Evolutionary conservation across 1,140 invertebrate genomes (phyloP), one percentile per base, ranked within the genome.

Genomic region (Nilaparvata lugens): DNA sequence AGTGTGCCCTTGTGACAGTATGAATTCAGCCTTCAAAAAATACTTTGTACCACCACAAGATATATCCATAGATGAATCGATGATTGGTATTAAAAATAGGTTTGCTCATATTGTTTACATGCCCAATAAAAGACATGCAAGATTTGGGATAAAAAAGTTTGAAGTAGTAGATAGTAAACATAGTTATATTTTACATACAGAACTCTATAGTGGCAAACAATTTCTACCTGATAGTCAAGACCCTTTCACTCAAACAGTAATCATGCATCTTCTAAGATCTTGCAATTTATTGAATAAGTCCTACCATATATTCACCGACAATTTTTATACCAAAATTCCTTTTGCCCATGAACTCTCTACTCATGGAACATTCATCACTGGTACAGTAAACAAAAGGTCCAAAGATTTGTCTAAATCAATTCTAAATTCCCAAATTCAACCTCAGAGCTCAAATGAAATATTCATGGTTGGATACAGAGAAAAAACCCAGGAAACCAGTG

Each of bases 131-230:
- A 40, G 38, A n/a, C n/a, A 40, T 40, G 38, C 9, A 40, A 40
- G 38, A n/a, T 40, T 25, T n/a, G n/a, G n/a, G n/a, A n/a, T n/a
- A n/a, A n/a, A n/a, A n/a, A n/a, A n/a, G n/a, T n/a, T n/a, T n/a
- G n/a, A n/a, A n/a, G n/a, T n/a, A n/a, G n/a, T n/a, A n/a, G n/a
- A n/a, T n/a, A n/a, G n/a, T n/a, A n/a, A n/a, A n/a, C n/a, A n/a
- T n/a, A n/a, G n/a, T n/a, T n/a, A n/a, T n/a, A n/a, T n/a, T n/a
- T n/a, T n/a, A n/a, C n/a, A n/a, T n/a, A n/a, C n/a, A n/a, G n/a
- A n/a, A n/a, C n/a, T n/a, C n/a, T n/a, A n/a, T n/a, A 54, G 52
- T 54, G 52, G 52, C 23, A 54, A 23, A 54, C 16, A 54, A 21
- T 54, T 54, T 23, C 16, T 54, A 11, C 5, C 18, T 9, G 23